phyloP scores from a whole-genome alignment of 2,888 invertebrate genomes.

The Xylophagus ater region DNA sequence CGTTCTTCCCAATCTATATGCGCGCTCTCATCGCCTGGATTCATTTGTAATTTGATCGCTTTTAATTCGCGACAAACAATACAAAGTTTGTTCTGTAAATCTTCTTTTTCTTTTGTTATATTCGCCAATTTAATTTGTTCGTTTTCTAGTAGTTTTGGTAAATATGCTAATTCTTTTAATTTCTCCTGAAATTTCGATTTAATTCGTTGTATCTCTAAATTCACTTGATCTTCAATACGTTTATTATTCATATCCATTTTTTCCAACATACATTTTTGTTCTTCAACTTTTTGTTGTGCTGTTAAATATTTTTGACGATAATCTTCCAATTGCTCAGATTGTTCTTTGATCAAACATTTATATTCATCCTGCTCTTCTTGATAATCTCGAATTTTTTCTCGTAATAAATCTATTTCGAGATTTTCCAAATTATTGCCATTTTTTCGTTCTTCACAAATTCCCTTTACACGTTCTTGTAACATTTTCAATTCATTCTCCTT shows the following conservation, averaged over 20 bases:
- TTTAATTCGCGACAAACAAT: constrained; percentile 34
- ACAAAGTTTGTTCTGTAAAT: constrained; percentile 27
- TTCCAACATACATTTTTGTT: constrained; percentile 33
- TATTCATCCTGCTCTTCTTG: constrained; percentile 31
- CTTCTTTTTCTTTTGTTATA: constrained; percentile 26
- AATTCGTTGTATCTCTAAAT: constrained; percentile 29
- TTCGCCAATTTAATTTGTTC: constrained; percentile 31
- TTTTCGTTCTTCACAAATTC: constrained; percentile 3
- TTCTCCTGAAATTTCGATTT: constrained; percentile 30
- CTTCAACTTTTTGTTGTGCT: constrained; percentile 33
- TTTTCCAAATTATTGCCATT: constrained; percentile 21
- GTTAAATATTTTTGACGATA: constrained; percentile 32
- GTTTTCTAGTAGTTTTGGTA: constrained; percentile 30
- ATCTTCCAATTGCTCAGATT: constrained; percentile 29
- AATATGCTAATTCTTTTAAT: constrained; percentile 27
- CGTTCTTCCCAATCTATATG: constrained; percentile 22
- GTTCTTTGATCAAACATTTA: constrained; percentile 31
- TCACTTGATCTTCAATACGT: constrained; percentile 33
- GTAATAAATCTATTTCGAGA: constrained; percentile 27
- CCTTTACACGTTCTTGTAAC: not conserved
- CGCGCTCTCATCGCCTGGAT: constrained; percentile 20
- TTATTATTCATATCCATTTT: constrained; percentile 30
- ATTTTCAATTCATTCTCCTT: constrained; percentile 27
- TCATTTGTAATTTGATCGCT: constrained; percentile 30
- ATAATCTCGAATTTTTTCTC: constrained; percentile 29